phyloP scores from a whole-genome alignment of 2,113 vertebrate genomes.

The Hemiscyllium ocellatum region DNA sequence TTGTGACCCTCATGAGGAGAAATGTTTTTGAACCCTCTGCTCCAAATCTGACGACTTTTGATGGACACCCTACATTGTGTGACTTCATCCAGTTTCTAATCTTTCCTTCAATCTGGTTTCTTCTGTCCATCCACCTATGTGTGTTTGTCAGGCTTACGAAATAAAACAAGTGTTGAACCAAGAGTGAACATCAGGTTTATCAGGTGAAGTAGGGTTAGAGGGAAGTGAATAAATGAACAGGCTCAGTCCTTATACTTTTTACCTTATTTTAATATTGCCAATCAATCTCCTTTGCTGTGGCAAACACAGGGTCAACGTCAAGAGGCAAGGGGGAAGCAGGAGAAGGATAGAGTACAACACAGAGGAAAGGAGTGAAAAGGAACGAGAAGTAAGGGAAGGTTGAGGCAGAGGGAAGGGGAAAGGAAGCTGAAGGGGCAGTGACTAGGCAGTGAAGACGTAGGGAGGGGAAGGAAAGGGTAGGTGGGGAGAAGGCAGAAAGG shows the following conservation, averaged over 20 bases:
- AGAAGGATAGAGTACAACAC: background rate
- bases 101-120: no score
- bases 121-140: background rate
- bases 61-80: background rate
- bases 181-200: background rate
- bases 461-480: background rate
- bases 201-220: background rate
- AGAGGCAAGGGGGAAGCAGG: background rate
- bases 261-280: background rate
- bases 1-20: background rate
- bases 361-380: slow-evolving; percentile 11
- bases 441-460: no score
- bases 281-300: background rate
- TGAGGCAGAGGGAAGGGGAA: no score
- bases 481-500: no score
- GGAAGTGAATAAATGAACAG: background rate
- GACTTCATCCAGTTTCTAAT: background rate
- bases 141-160: no score
- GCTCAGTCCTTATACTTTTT: background rate
- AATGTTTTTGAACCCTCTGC: no score
- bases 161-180: background rate
- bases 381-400: background rate
- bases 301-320: background rate
- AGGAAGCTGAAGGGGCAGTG: background rate
- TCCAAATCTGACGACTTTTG: background rate